phyloP scores from a whole-genome alignment of 2,113 vertebrate species.

The Lamprologus tigripictilis region DNA sequence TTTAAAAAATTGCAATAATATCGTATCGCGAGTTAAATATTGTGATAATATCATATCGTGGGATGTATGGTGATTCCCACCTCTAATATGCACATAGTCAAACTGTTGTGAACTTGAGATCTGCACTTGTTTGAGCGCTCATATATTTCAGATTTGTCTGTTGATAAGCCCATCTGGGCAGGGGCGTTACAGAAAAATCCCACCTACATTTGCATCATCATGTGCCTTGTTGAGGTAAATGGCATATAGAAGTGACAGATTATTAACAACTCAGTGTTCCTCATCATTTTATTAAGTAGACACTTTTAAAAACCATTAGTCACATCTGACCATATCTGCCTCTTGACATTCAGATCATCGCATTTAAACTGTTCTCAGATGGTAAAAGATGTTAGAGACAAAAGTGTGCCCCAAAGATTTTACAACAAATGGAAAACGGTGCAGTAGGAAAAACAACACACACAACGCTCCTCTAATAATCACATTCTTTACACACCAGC shows the following conservation, averaged over 20 bases:
- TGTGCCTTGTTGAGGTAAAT: not conserved
- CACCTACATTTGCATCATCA: not conserved
- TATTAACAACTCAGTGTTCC: not conserved
- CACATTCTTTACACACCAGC: not conserved
- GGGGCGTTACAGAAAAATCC: not conserved
- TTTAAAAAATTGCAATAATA: no score
- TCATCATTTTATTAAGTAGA: not conserved
- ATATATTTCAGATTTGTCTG: not conserved
- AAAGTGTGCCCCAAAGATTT: not conserved
- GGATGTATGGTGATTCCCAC: no score
- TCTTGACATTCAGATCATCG: not conserved
- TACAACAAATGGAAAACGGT: not conserved
- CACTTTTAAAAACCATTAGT: not conserved
- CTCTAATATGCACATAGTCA: not conserved
- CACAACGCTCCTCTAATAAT: conserved; percentile 1
- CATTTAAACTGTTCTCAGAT: not conserved
- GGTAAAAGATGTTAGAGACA: not conserved
- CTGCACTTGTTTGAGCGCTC: accelerated
- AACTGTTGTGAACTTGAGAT: not conserved
- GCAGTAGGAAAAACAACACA: not conserved
- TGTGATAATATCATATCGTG: no score
- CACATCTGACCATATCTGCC: not conserved
- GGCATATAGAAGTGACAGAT: not conserved
- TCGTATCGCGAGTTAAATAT: no score
- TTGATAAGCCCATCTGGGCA: not conserved